Conservation (phyloP, 1,140 invertebrate species). For the Pantala flavescens region DNA sequence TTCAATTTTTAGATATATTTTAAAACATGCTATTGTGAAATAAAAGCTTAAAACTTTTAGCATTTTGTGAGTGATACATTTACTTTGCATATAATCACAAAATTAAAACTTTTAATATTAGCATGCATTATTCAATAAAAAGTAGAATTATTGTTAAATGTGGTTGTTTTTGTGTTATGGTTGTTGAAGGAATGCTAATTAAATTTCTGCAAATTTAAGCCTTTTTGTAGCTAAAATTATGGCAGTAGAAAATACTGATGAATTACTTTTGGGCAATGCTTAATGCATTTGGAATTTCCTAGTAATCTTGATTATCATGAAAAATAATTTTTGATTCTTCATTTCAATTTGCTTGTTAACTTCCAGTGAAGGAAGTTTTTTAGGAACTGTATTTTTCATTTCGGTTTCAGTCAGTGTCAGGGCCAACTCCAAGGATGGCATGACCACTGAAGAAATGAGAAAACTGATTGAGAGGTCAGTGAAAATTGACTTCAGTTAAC, state of each 20-base stretch:
- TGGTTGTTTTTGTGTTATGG: background rate
- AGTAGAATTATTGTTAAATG: background rate
- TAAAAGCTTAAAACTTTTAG: background rate
- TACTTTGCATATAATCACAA: background rate
- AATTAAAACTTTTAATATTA: background rate
- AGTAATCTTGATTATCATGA: background rate
- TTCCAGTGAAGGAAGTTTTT: conserved; percentile 8
- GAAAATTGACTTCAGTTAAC: conserved; percentile 23
- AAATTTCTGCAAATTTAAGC: background rate
- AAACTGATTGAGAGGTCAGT: conserved; percentile 92
- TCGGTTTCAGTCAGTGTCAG: conserved; percentile 57
- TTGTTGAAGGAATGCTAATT: background rate
- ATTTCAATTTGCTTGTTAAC: conserved; percentile 14
- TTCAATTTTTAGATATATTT: background rate
- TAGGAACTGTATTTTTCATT: conserved; percentile 29
- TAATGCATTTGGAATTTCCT: conserved; percentile 17
- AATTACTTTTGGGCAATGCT: background rate
- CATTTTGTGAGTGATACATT: background rate
- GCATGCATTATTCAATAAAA: background rate
- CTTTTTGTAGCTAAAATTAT: background rate
- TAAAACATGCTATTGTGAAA: background rate
- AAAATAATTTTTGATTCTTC: conserved; percentile 12
- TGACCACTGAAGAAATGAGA: conserved; percentile 87
- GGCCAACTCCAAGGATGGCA: conserved; percentile 69
- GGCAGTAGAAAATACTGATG: background rate